Percentiles rank a stretch among this genome's conserved stretches.
These are phyloP conservation scores for Pagrus major DNA, from an alignment of 2,113 vertebrate species.

Conservation along the genomic window DNA sequence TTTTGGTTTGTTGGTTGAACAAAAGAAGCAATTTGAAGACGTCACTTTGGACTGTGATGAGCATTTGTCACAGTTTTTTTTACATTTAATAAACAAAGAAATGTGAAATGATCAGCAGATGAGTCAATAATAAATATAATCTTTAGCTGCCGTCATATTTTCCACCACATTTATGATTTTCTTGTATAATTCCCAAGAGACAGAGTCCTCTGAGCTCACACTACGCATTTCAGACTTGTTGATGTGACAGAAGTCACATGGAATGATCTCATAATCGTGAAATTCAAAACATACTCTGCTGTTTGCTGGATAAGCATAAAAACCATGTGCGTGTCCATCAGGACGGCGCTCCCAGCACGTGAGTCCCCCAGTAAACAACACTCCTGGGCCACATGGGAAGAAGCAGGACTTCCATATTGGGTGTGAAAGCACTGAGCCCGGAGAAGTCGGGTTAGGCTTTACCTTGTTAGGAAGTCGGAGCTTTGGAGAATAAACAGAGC, in stretches of 20 bases:
- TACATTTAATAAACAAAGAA: too few species aligned
- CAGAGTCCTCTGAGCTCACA: not conserved
- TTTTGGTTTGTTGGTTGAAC: too few species aligned
- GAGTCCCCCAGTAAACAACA: conserved; percentile 61
- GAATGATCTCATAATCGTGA: conserved; percentile 35
- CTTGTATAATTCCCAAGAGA: too few species aligned
- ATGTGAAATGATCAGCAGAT: too few species aligned
- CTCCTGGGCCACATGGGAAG: conserved; percentile 56
- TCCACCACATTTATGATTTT: not conserved
- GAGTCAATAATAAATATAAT: too few species aligned
- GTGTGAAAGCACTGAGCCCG: conserved; percentile 73
- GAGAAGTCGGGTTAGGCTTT: conserved; percentile 63
- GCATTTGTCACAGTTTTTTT: too few species aligned
- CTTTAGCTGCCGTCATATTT: too few species aligned
- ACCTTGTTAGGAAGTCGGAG: conserved; percentile 86
- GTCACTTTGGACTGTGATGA: too few species aligned
- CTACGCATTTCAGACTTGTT: not conserved
- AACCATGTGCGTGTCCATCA: conserved; percentile 30
- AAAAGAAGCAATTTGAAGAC: too few species aligned
- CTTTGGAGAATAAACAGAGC: conserved; percentile 78
- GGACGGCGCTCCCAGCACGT: conserved; percentile 50
- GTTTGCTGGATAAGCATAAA: conserved; percentile 45
- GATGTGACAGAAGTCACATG: conserved; percentile 31
- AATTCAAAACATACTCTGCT: conserved; percentile 36
- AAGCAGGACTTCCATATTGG: conserved; percentile 84